Conservation (phyloP, 2,888 invertebrate species). For the Lucinisca nassula region DNA sequence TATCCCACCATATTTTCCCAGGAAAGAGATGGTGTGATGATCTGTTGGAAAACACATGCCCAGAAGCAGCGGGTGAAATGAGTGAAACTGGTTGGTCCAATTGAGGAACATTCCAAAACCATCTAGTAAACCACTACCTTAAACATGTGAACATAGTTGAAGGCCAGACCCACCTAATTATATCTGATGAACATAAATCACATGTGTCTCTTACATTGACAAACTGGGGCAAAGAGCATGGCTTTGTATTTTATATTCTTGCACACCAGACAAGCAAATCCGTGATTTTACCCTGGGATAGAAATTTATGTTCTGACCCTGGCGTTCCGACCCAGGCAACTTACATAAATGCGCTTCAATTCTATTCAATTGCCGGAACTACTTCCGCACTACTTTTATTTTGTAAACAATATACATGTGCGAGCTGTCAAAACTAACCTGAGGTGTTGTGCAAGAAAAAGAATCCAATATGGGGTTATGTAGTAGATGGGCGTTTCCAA, state of each 20-base stretch:
- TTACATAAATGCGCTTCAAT: no score
- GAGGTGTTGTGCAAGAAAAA: no score
- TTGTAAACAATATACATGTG: no score
- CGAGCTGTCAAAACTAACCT: no score
- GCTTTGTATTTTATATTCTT: slow-evolving; percentile 38
- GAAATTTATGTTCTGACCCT: no score
- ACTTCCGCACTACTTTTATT: no score
- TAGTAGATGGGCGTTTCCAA: no score
- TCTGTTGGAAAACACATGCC: slow-evolving; percentile 11
- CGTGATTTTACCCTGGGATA: no score
- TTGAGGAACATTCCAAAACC: slow-evolving; percentile 28
- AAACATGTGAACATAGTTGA: slow-evolving; percentile 9
- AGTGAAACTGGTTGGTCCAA: slow-evolving; percentile 48
- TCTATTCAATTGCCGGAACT: no score
- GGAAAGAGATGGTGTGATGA: slow-evolving; percentile 35
- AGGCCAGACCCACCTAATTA: slow-evolving; percentile 7
- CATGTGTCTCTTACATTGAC: slow-evolving; percentile 36
- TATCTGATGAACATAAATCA: slow-evolving; percentile 59
- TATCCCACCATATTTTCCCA: slow-evolving; percentile 55
- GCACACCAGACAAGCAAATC: no score
- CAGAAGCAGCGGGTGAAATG: slow-evolving; percentile 34
- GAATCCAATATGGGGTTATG: no score
- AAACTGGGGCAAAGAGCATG: slow-evolving; percentile 40
- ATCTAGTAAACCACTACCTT: slow-evolving; percentile 30
- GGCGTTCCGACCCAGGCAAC: no score